Evolutionary conservation across 2,113 vertebrate genomes (phyloP).

Genomic region (Alethe diademata): DNA sequence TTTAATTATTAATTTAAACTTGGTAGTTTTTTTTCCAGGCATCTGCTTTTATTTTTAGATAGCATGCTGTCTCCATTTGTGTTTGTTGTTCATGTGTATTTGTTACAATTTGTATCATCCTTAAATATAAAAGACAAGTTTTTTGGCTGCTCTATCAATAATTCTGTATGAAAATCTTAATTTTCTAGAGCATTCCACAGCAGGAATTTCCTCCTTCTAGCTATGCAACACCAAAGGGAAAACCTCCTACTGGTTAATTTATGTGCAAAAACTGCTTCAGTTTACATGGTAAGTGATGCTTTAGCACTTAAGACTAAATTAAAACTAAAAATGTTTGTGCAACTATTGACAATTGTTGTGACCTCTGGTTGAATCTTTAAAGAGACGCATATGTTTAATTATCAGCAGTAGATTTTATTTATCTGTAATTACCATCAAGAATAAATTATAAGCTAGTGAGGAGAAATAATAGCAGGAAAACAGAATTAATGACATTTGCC

Average conservation of each 20-base stretch:
- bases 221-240: neutral
- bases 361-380: neutral
- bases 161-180: neutral
- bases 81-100: neutral
- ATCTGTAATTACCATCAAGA: neutral
- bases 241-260: constrained; percentile 14
- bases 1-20: neutral
- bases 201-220: neutral
- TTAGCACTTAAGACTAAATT: constrained; percentile 25
- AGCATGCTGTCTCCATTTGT: neutral
- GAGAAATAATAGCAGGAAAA: neutral
- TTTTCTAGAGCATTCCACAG: neutral
- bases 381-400: neutral
- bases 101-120: neutral
- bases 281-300: neutral
- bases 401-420: neutral
- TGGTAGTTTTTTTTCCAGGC: neutral
- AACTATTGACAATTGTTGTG: constrained; percentile 10
- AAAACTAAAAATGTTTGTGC: constrained; percentile 4
- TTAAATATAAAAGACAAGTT: neutral
- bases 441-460: neutral
- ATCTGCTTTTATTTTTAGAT: neutral
- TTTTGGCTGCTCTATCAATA: neutral
- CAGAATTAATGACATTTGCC: neutral
- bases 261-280: neutral